Conservation (phyloP, 1,140 invertebrate species). For the Aricia agestis region DNA sequence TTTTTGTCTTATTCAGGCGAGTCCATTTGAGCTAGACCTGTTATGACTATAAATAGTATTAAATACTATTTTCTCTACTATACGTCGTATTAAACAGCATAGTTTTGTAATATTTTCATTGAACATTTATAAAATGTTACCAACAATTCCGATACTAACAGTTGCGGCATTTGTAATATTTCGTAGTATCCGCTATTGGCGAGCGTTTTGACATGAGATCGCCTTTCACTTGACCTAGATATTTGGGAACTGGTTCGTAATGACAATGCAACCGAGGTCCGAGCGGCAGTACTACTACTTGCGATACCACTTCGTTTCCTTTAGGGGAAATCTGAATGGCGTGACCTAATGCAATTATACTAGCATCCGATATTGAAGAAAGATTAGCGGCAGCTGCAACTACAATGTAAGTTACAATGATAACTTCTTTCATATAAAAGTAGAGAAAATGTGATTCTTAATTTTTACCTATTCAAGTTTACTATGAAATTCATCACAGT, state of each 20-base stretch:
- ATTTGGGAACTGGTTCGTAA: conserved; percentile 70
- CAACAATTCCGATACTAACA: conserved; percentile 7
- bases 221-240: conserved; percentile 73
- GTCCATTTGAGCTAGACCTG: conserved; percentile 57
- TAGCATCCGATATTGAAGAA: neutral
- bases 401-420: too few relatives aligned
- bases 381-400: too few relatives aligned
- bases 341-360: neutral
- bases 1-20: conserved; percentile 57
- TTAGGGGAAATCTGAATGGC: conserved; percentile 7
- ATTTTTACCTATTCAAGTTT: too few relatives aligned
- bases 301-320: conserved; percentile 34
- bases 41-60: neutral
- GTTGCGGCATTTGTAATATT: conserved; percentile 19
- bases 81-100: neutral
- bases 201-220: conserved; percentile 53
- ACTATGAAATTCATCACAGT: too few relatives aligned
- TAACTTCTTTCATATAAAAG: too few relatives aligned
- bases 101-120: neutral
- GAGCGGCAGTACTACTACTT: conserved; percentile 40
- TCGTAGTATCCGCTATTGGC: conserved; percentile 41
- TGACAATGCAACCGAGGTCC: conserved; percentile 55
- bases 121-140: neutral
- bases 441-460: too few relatives aligned
- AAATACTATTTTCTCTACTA: neutral